Conservation (phyloP, 2,888 invertebrate species). For the Corythucha ciliata region DNA sequence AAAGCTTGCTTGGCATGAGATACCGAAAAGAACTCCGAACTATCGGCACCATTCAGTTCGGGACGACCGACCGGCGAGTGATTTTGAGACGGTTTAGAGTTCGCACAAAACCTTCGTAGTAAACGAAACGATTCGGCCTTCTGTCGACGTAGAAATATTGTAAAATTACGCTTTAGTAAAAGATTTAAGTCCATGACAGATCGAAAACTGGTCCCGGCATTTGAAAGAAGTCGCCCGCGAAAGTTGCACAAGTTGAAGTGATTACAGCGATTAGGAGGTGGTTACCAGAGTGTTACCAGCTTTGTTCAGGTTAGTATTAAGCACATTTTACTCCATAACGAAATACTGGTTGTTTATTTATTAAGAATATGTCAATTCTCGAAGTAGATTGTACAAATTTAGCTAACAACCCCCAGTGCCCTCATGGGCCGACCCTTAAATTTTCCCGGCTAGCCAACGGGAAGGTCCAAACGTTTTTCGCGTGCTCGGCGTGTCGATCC, state of each 20-base stretch:
- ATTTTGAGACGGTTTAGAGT: not conserved
- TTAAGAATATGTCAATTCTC: slow-evolving; percentile 39
- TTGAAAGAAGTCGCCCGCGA: not conserved
- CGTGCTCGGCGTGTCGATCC: slow-evolving; percentile 76
- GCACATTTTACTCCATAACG: not conserved
- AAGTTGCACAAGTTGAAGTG: not conserved
- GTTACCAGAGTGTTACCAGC: not conserved
- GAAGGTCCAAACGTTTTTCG: slow-evolving; percentile 55
- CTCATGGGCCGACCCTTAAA: slow-evolving; percentile 62
- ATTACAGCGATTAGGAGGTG: not conserved
- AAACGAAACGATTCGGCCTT: too few species aligned
- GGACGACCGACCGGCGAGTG: not conserved
- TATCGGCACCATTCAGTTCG: not conserved
- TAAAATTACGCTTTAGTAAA: too few species aligned
- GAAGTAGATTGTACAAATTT: slow-evolving; percentile 48
- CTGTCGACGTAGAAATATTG: too few species aligned
- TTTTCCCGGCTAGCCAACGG: slow-evolving; percentile 48
- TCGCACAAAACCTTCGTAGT: too few species aligned
- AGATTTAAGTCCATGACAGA: too few species aligned
- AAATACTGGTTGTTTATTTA: not conserved
- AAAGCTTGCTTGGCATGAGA: slow-evolving; percentile 23
- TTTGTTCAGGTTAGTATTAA: not conserved
- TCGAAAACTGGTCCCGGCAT: too few species aligned
- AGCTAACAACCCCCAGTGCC: slow-evolving; percentile 56
- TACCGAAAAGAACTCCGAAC: slow-evolving; percentile 23